Conservation (phyloP, 2,797 vertebrate species). For the Chelonia mydas region DNA sequence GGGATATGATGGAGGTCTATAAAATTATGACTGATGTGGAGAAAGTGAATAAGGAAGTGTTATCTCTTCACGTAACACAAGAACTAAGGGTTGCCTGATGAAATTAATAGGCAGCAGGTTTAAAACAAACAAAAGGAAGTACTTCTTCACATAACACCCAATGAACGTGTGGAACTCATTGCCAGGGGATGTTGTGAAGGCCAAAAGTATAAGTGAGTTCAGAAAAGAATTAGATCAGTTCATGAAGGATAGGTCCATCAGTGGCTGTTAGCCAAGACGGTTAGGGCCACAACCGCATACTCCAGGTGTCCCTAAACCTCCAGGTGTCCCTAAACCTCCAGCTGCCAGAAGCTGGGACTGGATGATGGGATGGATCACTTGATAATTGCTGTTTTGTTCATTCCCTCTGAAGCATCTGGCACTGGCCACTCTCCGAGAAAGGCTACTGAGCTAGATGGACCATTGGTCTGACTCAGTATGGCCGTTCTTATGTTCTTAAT, state of each 20-base stretch:
- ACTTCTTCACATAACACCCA: neutral
- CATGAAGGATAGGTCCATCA: neutral
- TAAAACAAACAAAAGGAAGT: neutral
- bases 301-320: neutral
- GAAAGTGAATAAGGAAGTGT: neutral
- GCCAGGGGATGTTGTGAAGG: neutral
- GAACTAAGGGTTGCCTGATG: neutral
- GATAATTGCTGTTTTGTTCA: neutral
- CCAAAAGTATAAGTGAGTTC: neutral
- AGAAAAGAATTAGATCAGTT: neutral
- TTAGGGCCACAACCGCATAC: neutral
- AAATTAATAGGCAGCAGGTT: neutral
- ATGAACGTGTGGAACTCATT: neutral
- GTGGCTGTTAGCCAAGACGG: neutral
- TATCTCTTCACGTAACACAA: neutral
- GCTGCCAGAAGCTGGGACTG: neutral
- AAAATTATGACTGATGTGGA: neutral
- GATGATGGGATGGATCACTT: neutral
- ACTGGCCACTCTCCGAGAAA: neutral
- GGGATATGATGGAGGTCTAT: neutral
- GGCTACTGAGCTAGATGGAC: neutral
- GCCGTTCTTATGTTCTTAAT: fast-evolving
- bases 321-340: neutral
- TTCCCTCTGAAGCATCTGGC: neutral
- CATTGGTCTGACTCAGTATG: too few relatives aligned